phyloP scores from a whole-genome alignment of 2,888 invertebrate genomes.

The Laspeyria flexula region DNA sequence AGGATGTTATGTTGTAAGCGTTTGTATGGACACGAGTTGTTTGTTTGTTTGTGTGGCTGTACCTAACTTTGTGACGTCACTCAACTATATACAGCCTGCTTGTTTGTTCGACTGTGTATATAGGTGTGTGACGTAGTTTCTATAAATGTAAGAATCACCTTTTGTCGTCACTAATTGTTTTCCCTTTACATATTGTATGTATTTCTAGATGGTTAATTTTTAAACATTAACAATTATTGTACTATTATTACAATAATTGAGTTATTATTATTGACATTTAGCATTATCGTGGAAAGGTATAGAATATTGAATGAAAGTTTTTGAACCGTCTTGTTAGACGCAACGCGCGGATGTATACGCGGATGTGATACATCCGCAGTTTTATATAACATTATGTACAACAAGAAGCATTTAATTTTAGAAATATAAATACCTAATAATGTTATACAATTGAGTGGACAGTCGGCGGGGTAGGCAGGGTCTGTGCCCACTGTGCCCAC shows the following conservation, averaged over 20 bases:
- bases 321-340: constrained; percentile 55
- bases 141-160: constrained; percentile 77
- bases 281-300: constrained; percentile 76
- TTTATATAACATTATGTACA: constrained; percentile 77
- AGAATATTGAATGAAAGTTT: constrained; percentile 63
- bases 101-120: constrained; percentile 35
- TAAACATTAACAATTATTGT: constrained; percentile 77
- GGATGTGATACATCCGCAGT: constrained; percentile 50
- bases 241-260: constrained; percentile 78
- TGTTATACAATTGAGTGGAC: constrained; percentile 73
- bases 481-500: no score
- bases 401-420: constrained; percentile 86
- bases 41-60: constrained; percentile 74
- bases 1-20: constrained; percentile 70
- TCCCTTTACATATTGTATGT: constrained; percentile 76
- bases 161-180: constrained; percentile 78
- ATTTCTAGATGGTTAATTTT: constrained; percentile 79
- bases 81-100: constrained; percentile 39
- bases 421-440: constrained; percentile 79
- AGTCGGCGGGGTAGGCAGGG: no score
- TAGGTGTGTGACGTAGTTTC: constrained; percentile 43
- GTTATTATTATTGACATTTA: constrained; percentile 76
- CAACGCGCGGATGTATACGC: constrained; percentile 53
- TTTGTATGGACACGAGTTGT: constrained; percentile 70
- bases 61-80: constrained; percentile 59